Conservation (phyloP, 2,113 vertebrate species). For the Aramus guarauna region DNA sequence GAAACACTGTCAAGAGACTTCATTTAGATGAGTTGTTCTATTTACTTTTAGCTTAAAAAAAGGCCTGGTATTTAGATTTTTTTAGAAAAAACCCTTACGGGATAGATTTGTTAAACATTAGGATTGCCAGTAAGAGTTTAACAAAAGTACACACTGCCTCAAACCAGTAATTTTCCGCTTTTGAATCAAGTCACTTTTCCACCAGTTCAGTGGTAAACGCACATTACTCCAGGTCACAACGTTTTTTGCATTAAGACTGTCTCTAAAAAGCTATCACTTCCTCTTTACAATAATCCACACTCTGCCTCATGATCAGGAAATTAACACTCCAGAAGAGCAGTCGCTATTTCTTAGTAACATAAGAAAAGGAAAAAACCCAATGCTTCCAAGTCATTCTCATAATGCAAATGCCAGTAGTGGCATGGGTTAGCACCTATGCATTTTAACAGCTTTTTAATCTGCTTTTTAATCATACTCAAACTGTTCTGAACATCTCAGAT, state of each 20-base stretch:
- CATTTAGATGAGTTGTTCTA: not conserved
- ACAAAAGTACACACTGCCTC: not conserved
- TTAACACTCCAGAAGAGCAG: not conserved
- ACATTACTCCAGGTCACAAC: not conserved
- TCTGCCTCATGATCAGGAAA: not conserved
- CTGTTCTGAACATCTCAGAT: not conserved
- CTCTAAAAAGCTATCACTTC: not conserved
- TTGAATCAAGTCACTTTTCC: not conserved
- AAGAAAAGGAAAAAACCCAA: not conserved
- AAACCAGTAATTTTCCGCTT: not conserved
- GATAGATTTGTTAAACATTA: not conserved
- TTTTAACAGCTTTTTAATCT: not conserved
- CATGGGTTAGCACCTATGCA: not conserved
- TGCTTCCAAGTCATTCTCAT: not conserved
- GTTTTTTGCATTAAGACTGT: not conserved
- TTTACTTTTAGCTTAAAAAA: not conserved
- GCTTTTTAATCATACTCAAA: not conserved
- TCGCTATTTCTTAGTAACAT: not conserved
- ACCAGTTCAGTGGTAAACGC: not conserved
- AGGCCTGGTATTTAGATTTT: not conserved
- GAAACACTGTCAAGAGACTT: not conserved
- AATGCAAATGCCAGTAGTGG: not conserved
- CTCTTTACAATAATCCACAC: not conserved
- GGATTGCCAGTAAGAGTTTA: not conserved
- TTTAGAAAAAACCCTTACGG: not conserved